A percentile compares a stretch with the other conserved stretches of the same genome.
Conservation (phyloP, 2,113 vertebrate genomes). For the Muscicapa adusta region DNA sequence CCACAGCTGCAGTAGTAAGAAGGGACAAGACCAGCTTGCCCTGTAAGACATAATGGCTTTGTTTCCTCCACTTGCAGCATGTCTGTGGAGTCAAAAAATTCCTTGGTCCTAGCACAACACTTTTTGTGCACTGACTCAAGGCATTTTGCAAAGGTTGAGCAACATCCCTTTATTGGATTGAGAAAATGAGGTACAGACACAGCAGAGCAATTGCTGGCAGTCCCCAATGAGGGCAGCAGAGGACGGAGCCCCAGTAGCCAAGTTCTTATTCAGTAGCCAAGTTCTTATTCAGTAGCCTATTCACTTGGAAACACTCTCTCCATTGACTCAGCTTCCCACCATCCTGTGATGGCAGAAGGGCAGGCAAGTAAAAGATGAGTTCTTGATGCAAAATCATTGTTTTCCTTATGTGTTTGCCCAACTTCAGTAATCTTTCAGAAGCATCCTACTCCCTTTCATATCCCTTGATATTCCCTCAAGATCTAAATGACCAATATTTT, state of each 20-base stretch:
- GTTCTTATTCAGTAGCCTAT: background rate
- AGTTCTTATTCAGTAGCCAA: background rate
- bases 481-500: background rate
- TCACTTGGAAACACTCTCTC: background rate
- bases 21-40: background rate
- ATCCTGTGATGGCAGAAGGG: background rate
- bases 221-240: background rate
- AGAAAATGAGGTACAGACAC: background rate
- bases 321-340: background rate
- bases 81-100: background rate
- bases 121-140: background rate
- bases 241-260: background rate
- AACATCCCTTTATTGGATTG: background rate
- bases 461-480: background rate
- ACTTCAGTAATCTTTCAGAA: conserved; percentile 9
- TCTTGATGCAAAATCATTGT: background rate
- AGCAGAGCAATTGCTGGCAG: background rate
- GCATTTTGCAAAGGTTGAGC: conserved; percentile 16
- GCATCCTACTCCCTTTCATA: background rate
- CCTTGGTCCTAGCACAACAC: background rate
- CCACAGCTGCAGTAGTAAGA: background rate
- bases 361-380: background rate
- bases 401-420: background rate
- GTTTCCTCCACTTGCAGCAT: background rate
- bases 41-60: background rate